A percentile compares a stretch with the other conserved stretches of the same genome.
These are phyloP conservation scores for Pseudococcus jackbeardsleyi DNA, from an alignment of 2,888 invertebrate genomes.

Conservation along the genomic window DNA sequence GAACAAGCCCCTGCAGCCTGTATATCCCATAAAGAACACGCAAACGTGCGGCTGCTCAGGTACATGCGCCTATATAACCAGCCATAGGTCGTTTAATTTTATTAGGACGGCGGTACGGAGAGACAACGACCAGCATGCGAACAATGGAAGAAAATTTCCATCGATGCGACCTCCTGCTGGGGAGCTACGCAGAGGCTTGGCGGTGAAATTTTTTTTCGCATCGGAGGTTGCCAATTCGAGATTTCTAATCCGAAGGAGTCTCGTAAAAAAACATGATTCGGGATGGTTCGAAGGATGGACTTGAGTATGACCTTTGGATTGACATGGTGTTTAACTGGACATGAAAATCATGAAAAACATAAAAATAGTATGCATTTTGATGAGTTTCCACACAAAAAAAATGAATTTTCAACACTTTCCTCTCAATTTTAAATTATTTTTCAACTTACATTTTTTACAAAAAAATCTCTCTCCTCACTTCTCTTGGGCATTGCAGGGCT, in stretches of 20 bases:
- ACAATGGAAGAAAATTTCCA: not conserved
- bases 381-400: no score
- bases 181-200: not conserved
- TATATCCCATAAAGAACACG: not conserved
- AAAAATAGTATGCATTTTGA: no score
- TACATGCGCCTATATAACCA: not conserved
- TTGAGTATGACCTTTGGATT: not conserved
- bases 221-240: not conserved
- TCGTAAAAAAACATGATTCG: not conserved
- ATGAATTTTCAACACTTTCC: no score
- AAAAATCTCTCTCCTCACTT: no score
- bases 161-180: not conserved
- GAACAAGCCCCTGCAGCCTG: not conserved
- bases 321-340: no score
- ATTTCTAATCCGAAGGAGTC: not conserved
- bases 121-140: not conserved
- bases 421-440: no score
- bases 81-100: not conserved
- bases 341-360: no score
- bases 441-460: no score
- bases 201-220: not conserved
- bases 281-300: not conserved
- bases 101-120: not conserved
- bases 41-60: not conserved
- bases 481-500: no score